Evolutionary conservation across 2,797 vertebrate genomes (phyloP), one percentile per base, ranked within the genome.

Genomic region (Galagoides demidoff): DNA sequence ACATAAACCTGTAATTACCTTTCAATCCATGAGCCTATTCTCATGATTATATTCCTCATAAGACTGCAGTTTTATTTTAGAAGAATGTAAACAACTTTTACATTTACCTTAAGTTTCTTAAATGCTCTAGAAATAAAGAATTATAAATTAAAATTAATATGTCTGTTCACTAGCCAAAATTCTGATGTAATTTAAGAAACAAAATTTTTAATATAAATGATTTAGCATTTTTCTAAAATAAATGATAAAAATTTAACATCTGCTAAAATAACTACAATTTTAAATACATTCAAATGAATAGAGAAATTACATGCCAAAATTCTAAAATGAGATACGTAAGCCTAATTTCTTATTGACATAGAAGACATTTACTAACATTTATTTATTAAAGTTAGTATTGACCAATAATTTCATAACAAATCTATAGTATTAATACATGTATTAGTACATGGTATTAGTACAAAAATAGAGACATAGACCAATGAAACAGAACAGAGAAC

Each of bases 111-210:
- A 37, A 77, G 20, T 45, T 93, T 97, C 59, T 86, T 82, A n/a
- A 95, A 87, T 79, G 16, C 4, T 94, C 5, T 57, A 95, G 45
- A 95, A 87, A 96, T 37, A 92, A 78, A 37, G n/a, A 71, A 61
- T 76, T 74, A 63, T 89, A 96, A 89, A 34, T 95, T 73, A 85
- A 4, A 43, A 85, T 77, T 78, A 92, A 45, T 94, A n/a, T 95
- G 8, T 52, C 7, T 91, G 86, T 61, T 77, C 52, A 76, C 19
- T 83, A 90, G 23, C n/a, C 84, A 61, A 84, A 76, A 82, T 57
- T 86, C 20, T 92, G 8, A 64, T 64, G 12, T 84, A 57, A 91
- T 61, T 64, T 89, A 81, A 2, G 39, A 88, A 91, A 82, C 49
- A 64, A 95, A 85, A 85, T 84, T 64, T 17, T 34, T 88, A 95